A percentile compares a stretch with the other conserved stretches of the same genome.
phyloP scores from a whole-genome alignment of 2,888 invertebrate species.

The Disparrhopalites patrizii region DNA sequence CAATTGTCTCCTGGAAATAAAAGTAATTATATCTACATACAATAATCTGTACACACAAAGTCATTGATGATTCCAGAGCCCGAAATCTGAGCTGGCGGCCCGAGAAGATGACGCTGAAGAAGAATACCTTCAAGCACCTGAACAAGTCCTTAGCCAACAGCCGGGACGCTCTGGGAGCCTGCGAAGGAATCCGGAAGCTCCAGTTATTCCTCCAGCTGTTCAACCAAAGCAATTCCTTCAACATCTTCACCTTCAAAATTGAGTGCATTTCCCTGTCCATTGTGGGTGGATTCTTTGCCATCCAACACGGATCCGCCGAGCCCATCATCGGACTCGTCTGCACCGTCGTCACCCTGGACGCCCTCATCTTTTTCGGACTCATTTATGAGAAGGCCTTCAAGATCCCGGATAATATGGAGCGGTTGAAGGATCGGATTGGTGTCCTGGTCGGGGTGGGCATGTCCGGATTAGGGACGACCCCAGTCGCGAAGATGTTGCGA shows the following conservation, averaged over 20 bases:
- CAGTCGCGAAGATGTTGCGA: not conserved
- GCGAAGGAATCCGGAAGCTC: not conserved
- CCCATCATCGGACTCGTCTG: not conserved
- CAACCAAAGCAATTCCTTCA: conserved; percentile 8
- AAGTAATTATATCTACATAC: no score
- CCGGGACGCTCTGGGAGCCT: no score
- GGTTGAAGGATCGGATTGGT: not conserved
- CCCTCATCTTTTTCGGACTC: not conserved
- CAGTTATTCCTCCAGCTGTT: conserved; percentile 3
- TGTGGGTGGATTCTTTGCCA: not conserved
- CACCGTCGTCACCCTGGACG: not conserved
- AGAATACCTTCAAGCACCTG: no score
- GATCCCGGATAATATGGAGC: not conserved
- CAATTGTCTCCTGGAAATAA: no score
- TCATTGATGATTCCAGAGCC: no score
- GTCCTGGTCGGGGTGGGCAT: not conserved
- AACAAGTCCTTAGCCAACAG: no score
- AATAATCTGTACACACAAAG: no score
- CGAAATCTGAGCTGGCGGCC: no score
- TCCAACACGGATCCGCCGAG: not conserved
- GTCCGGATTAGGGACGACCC: not conserved
- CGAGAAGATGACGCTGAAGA: no score
- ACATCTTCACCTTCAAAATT: not conserved
- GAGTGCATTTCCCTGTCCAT: not conserved
- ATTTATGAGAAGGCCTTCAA: conserved; percentile 3